A percentile compares a stretch with the other conserved stretches of the same genome.
Conservation (phyloP, 2,888 invertebrate genomes). For the Heliconius erato region DNA sequence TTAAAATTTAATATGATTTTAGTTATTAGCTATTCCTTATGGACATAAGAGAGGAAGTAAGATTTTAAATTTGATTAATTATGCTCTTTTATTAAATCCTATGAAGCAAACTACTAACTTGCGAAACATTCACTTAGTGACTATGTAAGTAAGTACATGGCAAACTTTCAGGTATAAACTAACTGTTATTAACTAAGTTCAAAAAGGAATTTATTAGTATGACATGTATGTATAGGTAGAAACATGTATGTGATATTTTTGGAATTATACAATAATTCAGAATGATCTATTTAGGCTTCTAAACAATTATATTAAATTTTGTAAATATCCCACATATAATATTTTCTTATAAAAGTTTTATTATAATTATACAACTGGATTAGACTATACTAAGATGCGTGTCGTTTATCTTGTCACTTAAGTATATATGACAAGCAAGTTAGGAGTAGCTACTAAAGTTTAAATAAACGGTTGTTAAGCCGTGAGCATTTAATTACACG, state of each 20-base stretch:
- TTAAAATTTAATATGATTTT: background rate
- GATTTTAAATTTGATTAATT: conserved; percentile 22
- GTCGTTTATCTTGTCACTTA: conserved; percentile 38
- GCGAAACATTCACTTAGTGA: background rate
- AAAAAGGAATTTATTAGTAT: too few species aligned
- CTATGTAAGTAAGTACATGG: conserved; percentile 18
- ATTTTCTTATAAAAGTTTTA: background rate
- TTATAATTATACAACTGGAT: conserved; percentile 3
- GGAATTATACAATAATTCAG: too few species aligned
- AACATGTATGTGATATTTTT: too few species aligned
- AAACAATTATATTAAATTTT: too few species aligned
- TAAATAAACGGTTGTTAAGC: conserved; percentile 50
- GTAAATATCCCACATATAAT: too few species aligned
- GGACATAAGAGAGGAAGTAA: background rate
- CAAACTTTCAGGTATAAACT: background rate
- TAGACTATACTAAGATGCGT: conserved; percentile 1
- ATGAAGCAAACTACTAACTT: background rate
- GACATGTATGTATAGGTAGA: too few species aligned
- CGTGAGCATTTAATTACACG: conserved; percentile 51
- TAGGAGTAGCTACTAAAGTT: conserved; percentile 48
- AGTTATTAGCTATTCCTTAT: conserved; percentile 9
- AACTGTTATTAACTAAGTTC: background rate
- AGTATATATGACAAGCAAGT: conserved; percentile 45
- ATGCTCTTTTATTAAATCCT: conserved; percentile 14
- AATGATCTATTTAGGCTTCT: too few species aligned